Evolutionary conservation across 2,113 vertebrate genomes (phyloP), one percentile per base, ranked within the genome.

Genomic region (Typhlomys cinereus): DNA sequence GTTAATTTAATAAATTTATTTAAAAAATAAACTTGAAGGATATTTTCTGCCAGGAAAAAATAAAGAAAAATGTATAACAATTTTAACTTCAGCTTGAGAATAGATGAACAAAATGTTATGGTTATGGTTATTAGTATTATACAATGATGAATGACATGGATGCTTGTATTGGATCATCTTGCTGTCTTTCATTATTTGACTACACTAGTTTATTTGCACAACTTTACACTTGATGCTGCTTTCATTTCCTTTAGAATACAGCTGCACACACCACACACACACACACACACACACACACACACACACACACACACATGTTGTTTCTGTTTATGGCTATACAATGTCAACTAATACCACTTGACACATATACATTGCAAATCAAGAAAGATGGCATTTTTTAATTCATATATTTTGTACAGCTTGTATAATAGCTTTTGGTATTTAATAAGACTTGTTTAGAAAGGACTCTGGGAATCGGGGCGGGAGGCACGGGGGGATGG

Each of bases 101-200:
- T 62, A 85, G 57, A 12, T 85, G 4, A 13, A 71, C 39, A 92
- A 52, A 75, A 2, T 64, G 10, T 73, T 48, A 70, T 69, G 27
- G 23, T 54, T 54, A 0, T 88, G 67, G 12, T 50, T 90, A 34
- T 41, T 73, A 23, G 46, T 90, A 34, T 41, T 73, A 23, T 23
- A 71, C 67, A 66, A 14, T 78, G 23, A 76, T 81, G 70, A 7
- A 70, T 27, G 10, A 54, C 21, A 1, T 67, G n/a, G 14, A 3
- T 61, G 90, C 7, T 14, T 54, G 88, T 13, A 50, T 90, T 85
- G 52, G 4, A 83, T 1, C 0, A 86, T 92, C 41, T 5, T 80
- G n/a, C n/a, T n/a, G 36, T 88, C 29, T 94, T 7, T 83, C 21
- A 29, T 83, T 78, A 66, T 94, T 96, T 90, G 2, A n/a, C 59